These are phyloP conservation scores for Ramphastos sulfuratus DNA, from an alignment of 2,113 vertebrate genomes.

Conservation along the genomic window DNA sequence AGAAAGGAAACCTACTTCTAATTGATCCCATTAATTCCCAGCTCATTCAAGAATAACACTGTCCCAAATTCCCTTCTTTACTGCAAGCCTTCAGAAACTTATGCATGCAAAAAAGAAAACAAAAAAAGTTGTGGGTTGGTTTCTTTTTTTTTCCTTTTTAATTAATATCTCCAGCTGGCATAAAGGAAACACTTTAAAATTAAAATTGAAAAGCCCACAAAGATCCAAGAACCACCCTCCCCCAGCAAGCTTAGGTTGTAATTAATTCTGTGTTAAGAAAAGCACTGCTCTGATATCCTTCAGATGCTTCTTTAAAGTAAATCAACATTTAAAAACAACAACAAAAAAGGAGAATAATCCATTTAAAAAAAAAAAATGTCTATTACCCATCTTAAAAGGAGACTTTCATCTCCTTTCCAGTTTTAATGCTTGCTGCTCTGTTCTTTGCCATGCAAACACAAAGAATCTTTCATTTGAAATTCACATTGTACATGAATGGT, in stretches of 20 bases:
- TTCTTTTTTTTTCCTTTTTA: not conserved
- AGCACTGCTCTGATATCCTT: not conserved
- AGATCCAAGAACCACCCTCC: not conserved
- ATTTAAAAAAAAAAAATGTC: not conserved
- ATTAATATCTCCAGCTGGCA: not conserved
- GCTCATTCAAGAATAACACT: constrained; percentile 3
- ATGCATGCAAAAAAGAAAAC: not conserved
- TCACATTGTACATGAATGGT: not conserved
- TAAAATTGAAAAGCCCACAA: not conserved
- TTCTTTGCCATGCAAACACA: not conserved
- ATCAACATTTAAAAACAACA: not conserved
- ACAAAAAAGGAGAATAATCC: not conserved
- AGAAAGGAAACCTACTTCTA: constrained; percentile 16
- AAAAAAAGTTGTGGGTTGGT: not conserved
- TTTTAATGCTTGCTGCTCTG: not conserved
- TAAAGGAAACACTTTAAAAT: not conserved
- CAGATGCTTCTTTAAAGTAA: not conserved
- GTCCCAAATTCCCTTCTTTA: constrained; percentile 5
- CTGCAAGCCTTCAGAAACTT: not conserved
- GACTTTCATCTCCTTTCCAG: not conserved
- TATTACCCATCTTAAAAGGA: not conserved
- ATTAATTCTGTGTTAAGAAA: not conserved
- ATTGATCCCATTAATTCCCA: constrained; percentile 21
- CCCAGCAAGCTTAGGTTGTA: not conserved
- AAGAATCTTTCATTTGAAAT: not conserved